These are phyloP conservation scores for Masnerella sp. DNA, from an alignment of 2,888 invertebrate genomes.

Conservation along the genomic window DNA sequence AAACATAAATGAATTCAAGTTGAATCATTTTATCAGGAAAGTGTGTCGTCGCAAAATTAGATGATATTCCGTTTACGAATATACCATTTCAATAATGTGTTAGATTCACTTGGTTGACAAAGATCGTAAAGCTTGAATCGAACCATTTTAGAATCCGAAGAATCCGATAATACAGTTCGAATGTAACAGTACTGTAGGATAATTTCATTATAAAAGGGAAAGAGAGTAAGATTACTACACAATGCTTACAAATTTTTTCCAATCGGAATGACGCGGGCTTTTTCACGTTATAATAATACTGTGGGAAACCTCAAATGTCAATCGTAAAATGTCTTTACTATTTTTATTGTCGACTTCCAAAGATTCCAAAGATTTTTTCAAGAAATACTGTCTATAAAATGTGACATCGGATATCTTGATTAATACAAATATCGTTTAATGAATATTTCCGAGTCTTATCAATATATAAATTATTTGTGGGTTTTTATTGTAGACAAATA, in stretches of 20 bases:
- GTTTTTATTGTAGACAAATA: no score
- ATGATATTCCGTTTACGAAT: conserved; percentile 6
- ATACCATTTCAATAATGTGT: conserved; percentile 1
- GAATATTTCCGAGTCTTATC: no score
- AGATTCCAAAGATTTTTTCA: conserved; percentile 9
- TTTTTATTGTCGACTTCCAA: conserved; percentile 12
- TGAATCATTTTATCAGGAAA: no score
- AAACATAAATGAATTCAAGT: no score
- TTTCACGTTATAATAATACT: conserved; percentile 3
- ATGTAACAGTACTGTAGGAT: conserved; percentile 6
- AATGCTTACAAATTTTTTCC: background rate
- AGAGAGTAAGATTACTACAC: background rate
- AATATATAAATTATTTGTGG: no score
- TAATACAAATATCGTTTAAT: no score
- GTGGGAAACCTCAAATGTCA: conserved; percentile 16
- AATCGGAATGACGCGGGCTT: conserved; percentile 1
- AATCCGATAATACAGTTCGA: conserved; percentile 18
- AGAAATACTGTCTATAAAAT: background rate
- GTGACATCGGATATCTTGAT: background rate
- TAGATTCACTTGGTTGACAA: conserved; percentile 18
- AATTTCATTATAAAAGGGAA: conserved; percentile 16
- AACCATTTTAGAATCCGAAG: conserved; percentile 20
- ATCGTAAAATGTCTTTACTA: conserved; percentile 9
- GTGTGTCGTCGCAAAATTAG: no score
- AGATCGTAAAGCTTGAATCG: conserved; percentile 25